phyloP scores from a whole-genome alignment of 1,140 invertebrate genomes.

The Rhopalosiphum maidis region DNA sequence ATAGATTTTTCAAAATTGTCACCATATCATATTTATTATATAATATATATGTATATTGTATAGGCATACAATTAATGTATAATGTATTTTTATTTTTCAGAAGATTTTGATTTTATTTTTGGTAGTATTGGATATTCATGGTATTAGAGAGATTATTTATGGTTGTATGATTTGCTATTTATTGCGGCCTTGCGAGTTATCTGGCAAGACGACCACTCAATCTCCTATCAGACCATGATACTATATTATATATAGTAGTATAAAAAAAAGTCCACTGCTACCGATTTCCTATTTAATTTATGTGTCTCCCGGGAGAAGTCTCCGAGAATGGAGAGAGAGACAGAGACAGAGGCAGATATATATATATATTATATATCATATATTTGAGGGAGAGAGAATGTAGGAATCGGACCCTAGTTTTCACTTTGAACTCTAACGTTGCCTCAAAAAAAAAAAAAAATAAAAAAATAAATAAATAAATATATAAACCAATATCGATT shows the following conservation, averaged over 20 bases:
- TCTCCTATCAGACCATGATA: neutral
- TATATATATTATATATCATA: neutral
- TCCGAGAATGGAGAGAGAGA: neutral
- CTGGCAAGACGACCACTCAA: slow-evolving; percentile 45
- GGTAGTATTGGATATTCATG: neutral
- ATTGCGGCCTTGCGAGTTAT: slow-evolving; percentile 53
- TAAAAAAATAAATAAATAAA: neutral
- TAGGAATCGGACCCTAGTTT: slow-evolving; percentile 51
- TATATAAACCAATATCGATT: slow-evolving; percentile 51
- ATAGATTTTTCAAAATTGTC: slow-evolving; percentile 30
- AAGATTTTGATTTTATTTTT: neutral
- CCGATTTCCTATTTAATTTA: slow-evolving; percentile 40
- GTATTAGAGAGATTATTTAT: slow-evolving; percentile 45
- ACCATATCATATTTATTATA: neutral
- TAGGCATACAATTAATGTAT: neutral
- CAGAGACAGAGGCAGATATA: neutral
- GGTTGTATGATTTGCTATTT: slow-evolving; percentile 54
- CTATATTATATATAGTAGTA: neutral
- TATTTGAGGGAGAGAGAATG: neutral
- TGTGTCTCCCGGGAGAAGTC: slow-evolving; percentile 38
- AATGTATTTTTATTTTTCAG: neutral
- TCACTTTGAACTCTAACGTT: slow-evolving; percentile 52
- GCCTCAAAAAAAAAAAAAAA: slow-evolving; percentile 6
- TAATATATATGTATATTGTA: neutral
- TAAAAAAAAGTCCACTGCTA: slow-evolving; percentile 39